Conservation (phyloP, 2,113 vertebrate genomes). For the Barnardius zonarius region DNA sequence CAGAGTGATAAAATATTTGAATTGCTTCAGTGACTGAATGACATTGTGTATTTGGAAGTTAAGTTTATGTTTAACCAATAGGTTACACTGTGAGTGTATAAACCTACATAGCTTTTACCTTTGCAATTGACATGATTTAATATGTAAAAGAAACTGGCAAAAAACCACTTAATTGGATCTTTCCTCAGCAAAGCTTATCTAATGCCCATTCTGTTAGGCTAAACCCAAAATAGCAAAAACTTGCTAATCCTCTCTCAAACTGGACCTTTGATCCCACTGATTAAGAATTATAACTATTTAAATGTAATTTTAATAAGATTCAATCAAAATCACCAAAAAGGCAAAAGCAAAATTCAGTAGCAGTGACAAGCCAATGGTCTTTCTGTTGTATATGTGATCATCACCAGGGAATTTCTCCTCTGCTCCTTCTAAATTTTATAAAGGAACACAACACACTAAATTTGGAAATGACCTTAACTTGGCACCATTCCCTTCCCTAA, state of each 20-base stretch:
- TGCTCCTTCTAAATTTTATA: not conserved
- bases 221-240: not conserved
- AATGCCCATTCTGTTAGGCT: not conserved
- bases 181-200: not conserved
- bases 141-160: not conserved
- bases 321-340: not conserved
- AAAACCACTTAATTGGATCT: not conserved
- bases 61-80: not conserved
- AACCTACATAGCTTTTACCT: not conserved
- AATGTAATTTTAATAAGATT: not conserved
- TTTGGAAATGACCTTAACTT: not conserved
- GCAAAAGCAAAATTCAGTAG: not conserved
- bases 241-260: not conserved
- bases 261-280: not conserved
- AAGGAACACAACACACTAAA: not conserved
- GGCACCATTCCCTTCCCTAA: not conserved
- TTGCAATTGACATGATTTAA: not conserved
- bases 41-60: not conserved
- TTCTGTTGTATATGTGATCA: not conserved
- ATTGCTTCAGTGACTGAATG: not conserved
- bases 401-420: not conserved
- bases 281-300: not conserved
- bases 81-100: not conserved
- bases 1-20: not conserved
- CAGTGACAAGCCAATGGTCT: not conserved